Base-by-base conservation (phyloP, 2,888 invertebrate species). In the Tricholauxania praeusta region DNA sequence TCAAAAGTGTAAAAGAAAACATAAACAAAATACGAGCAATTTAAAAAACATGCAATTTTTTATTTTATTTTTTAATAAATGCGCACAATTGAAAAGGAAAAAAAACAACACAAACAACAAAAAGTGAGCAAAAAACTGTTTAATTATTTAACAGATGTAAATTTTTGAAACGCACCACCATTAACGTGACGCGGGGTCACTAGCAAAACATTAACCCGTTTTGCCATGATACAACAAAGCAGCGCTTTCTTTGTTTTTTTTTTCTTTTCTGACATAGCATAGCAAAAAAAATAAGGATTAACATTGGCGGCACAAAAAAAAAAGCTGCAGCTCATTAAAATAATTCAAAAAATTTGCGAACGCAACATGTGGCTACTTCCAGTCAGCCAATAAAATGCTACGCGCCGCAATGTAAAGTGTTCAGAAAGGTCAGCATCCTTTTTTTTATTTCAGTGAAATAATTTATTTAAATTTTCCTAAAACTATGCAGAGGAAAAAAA, bases 391-490 rank as follows among this genome's bases (percentile, higher is more conserved):
- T 39, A 39, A 39, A 10, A 28, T 28, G 22, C 57, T 8, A 57
- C 22, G 57, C 57, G 2, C 19, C 28, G 6, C 55, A 57, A 15
- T 12, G 51, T 47, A 22, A 8, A 39, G 19, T 64, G 51, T 52
- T 64, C 49, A 12, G 64, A 19, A 64, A 64, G 64, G 64, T 64
- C 64, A 64, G 51, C 59, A 59, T 19, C 59, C 12, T 39, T 39
- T 39, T 39, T 39, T 39, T 39, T n/a, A n/a, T n/a, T 67, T 66
- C 28, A 4, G 39, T 67, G 19, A 22, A 52, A 53, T 63, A 70
- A 70, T 63, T 70, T 70, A 70, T 63, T 63, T 70, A 53, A 70
- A 70, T 70, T 63, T 63, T 39, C 48, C 39, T 52, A 53, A 70
- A 70, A 70, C 63, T 62, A 69, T 49, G 48, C 59, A 17, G 15